Evolutionary conservation across 2,113 vertebrate genomes (phyloP).

Genomic region (Myocastor coypus): DNA sequence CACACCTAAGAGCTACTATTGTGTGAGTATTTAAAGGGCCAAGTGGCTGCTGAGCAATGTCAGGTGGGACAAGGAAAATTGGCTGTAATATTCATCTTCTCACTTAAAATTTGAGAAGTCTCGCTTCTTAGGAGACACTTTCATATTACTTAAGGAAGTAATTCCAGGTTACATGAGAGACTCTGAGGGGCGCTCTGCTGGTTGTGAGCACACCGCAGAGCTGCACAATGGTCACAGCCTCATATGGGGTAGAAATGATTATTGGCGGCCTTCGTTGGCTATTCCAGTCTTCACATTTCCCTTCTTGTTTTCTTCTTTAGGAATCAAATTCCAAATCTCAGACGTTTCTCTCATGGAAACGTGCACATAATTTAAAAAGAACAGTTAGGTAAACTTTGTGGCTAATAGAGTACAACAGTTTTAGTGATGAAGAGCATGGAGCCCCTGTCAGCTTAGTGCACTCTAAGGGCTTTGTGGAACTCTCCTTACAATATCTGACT

Average conservation of each 20-base stretch:
- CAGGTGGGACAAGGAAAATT: not conserved
- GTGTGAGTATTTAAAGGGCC: not conserved
- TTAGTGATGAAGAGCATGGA: not conserved
- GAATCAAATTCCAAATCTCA: not conserved
- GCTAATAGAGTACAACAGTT: not conserved
- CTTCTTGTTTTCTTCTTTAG: not conserved
- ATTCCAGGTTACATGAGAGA: not conserved
- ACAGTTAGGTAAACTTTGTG: not conserved
- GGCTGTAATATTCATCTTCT: not conserved
- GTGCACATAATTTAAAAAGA: not conserved
- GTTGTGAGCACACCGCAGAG: not conserved
- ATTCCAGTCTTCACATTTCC: not conserved
- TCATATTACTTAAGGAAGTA: constrained; percentile 27
- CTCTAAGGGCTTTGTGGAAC: not conserved
- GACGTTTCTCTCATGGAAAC: not conserved
- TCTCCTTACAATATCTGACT: not conserved
- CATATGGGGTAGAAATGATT: not conserved
- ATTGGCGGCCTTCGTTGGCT: not conserved
- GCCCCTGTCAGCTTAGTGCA: not conserved
- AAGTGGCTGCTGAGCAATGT: not conserved
- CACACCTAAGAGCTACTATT: not conserved
- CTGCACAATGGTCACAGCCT: not conserved
- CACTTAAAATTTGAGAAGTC: not conserved
- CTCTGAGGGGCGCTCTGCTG: not conserved
- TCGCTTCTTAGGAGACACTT: not conserved